Conservation (phyloP, 2,113 vertebrate genomes). For the Pipra filicauda region DNA sequence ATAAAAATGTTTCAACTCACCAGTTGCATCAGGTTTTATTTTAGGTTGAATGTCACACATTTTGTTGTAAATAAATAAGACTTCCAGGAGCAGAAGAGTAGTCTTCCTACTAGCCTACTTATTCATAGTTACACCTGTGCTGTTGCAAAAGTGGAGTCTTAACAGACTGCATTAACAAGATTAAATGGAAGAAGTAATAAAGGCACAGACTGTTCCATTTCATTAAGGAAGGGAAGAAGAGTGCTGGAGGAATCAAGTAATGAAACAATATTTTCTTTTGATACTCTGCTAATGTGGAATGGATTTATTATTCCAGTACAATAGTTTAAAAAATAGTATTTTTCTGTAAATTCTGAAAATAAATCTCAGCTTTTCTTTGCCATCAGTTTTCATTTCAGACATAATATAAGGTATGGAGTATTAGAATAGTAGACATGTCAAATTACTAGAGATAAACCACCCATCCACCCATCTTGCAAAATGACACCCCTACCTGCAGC, state of each 20-base stretch:
- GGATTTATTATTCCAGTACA: background rate
- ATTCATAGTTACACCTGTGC: conserved; percentile 53
- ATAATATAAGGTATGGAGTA: background rate
- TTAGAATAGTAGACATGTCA: background rate
- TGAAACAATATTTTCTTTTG: background rate
- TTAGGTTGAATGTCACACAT: conserved; percentile 75
- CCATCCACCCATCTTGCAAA: background rate
- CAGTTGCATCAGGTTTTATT: conserved; percentile 81
- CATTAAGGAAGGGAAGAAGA: conserved; percentile 70
- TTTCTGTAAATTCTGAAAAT: background rate
- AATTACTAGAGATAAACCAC: background rate
- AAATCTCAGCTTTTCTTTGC: background rate
- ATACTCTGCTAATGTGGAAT: background rate
- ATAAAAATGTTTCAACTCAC: conserved; percentile 75
- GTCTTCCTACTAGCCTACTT: conserved; percentile 36
- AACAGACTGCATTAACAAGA: conserved; percentile 79
- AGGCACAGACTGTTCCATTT: conserved; percentile 76
- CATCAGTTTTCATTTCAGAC: background rate
- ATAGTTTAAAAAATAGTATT: background rate
- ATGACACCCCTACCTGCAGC: background rate
- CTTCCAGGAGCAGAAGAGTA: conserved; percentile 29
- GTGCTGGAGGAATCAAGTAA: conserved; percentile 4
- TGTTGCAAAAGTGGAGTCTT: conserved; percentile 67
- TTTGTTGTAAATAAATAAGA: conserved; percentile 53
- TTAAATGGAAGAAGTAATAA: conserved; percentile 79